Base-by-base conservation (phyloP, 2,113 vertebrate genomes). In the Prochilodus magdalenae region DNA sequence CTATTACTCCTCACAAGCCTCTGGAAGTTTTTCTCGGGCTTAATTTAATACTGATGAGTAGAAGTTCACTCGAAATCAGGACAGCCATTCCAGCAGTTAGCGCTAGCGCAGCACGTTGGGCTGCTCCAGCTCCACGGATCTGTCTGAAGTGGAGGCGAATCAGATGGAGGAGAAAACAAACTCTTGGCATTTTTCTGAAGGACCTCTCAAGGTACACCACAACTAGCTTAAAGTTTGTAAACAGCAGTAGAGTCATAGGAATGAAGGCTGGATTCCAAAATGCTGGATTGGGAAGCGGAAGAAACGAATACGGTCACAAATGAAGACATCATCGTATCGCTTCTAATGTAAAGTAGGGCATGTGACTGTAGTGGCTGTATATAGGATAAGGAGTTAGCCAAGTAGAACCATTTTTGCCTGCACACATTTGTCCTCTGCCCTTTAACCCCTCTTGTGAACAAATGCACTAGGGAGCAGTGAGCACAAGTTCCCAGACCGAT, bases 11-110 rank as follows among this genome's bases (percentile, higher is more conserved):
- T 29, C n/a, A 24, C 59, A 40, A 65, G 18, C 44, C 11, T 73
- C 18, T 65, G 20, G n/a, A 62, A 63, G 36, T n/a, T 73, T 69
- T 57, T 33, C 47, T 76, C 40, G 1, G 57, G 74, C 59, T 76
- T 26, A 62, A 27, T 77, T 51, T 49, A 36, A 65, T 66, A 40
- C 18, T 66, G 40, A 76, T 36, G 62, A 69, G 47, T 57, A 33
- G 49, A 67, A 67, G 24, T 24, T n/a, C 40, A 40, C 20, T 63
- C 20, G 0, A 62, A 76, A 76, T 27, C 36, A 76, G 73, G 75
- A 26, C 36, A 15, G 16, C 10, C 16, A 36, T 26, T 49, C 4
- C 59, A 63, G n/a, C n/a, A 33, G 18, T 65, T 77, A n/a, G 24
- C 26, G 26, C 13, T 10, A 47, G 26, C 3, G 20, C 18, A 14